phyloP scores from a whole-genome alignment of 2,888 invertebrate genomes.

The Caenorhabditis afra region DNA sequence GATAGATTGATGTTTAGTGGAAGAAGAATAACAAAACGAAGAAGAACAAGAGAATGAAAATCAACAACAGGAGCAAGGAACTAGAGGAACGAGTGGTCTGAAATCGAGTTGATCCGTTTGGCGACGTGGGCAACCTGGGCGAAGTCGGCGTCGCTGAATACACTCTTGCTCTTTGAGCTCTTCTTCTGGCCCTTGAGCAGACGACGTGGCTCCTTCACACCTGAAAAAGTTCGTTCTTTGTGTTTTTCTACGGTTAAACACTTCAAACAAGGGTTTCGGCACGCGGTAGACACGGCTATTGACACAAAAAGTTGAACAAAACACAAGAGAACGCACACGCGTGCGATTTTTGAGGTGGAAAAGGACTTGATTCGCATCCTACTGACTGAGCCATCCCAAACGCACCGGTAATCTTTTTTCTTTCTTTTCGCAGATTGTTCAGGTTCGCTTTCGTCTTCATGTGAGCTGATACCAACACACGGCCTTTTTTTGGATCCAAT shows the following conservation, averaged over 20 bases:
- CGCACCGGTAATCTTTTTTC: slow-evolving; percentile 38
- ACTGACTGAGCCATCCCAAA: not conserved
- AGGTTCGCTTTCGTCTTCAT: slow-evolving; percentile 46
- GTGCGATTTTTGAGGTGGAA: not conserved
- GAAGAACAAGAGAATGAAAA: slow-evolving; percentile 5
- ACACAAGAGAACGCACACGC: not conserved
- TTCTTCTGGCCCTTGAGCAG: slow-evolving; percentile 47
- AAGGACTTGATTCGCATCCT: not conserved
- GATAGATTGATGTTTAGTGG: slow-evolving; percentile 11
- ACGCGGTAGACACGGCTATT: not conserved
- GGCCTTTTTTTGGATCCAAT: slow-evolving; percentile 49
- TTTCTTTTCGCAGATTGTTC: slow-evolving; percentile 44
- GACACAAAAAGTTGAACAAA: not conserved
- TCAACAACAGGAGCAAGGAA: too few relatives aligned
- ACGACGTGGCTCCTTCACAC: slow-evolving; percentile 57
- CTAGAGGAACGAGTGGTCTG: slow-evolving; percentile 57
- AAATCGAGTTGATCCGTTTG: slow-evolving; percentile 45
- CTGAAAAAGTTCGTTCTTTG: slow-evolving; percentile 12
- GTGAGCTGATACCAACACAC: slow-evolving; percentile 36
- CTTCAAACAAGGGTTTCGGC: not conserved
- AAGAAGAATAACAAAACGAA: slow-evolving; percentile 3
- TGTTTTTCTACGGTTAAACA: not conserved
- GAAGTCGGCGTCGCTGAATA: slow-evolving; percentile 63
- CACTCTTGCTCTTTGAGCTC: slow-evolving; percentile 54
- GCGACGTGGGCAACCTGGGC: slow-evolving; percentile 43